Evolutionary conservation across 2,113 vertebrate species (phyloP).

Genomic region (Electrona antarctica): DNA sequence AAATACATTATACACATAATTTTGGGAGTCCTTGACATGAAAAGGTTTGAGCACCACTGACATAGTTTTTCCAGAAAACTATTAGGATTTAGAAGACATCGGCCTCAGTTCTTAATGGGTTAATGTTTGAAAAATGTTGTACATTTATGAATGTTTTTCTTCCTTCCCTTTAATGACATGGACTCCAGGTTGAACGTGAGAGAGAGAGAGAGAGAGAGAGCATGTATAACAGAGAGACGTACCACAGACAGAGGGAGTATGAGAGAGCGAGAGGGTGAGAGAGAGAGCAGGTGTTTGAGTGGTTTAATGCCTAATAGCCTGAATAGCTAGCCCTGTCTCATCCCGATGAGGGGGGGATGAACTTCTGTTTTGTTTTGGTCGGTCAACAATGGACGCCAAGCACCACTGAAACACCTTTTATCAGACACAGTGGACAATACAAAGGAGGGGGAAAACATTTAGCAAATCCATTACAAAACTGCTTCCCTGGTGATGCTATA

Average conservation of each 20-base stretch:
- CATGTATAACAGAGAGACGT: conserved; percentile 29
- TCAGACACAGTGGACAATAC: conserved; percentile 44
- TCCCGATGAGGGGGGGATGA: conserved; percentile 59
- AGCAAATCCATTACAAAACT: conserved; percentile 51
- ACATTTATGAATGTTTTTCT: too few species aligned
- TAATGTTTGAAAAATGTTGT: too few species aligned
- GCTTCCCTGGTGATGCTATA: conserved; percentile 17
- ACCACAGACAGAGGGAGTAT: too few species aligned
- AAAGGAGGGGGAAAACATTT: conserved; percentile 43
- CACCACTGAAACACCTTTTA: conserved; percentile 61
- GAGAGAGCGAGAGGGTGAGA: conserved; percentile 32
- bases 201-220: conserved; percentile 21
- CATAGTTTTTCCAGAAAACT: too few species aligned
- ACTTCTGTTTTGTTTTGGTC: conserved; percentile 61
- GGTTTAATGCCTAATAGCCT: conserved; percentile 62
- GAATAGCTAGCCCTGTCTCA: conserved; percentile 57
- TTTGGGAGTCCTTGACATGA: too few species aligned
- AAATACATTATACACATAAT: too few species aligned
- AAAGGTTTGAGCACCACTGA: too few species aligned
- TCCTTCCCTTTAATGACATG: too few species aligned
- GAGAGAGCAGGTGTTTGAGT: conserved; percentile 80
- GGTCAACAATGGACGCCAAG: conserved; percentile 57
- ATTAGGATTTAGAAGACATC: too few species aligned
- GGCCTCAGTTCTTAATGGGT: too few species aligned
- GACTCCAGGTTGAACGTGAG: not conserved